Conservation (phyloP, 2,888 invertebrate genomes). For the Ctena decussata region DNA sequence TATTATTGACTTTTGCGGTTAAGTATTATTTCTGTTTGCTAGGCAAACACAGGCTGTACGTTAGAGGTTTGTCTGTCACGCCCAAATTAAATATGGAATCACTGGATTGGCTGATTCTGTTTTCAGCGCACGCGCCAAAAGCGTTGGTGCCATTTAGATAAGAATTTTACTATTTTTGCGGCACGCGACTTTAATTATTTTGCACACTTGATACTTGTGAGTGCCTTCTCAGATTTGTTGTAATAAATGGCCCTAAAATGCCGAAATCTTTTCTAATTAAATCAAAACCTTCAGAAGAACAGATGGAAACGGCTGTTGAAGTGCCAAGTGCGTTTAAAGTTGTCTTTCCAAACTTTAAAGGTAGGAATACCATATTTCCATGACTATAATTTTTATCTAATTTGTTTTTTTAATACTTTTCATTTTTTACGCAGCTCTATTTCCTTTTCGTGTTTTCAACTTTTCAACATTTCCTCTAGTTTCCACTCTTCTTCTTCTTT, state of each 20-base stretch:
- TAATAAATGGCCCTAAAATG: conserved; percentile 44
- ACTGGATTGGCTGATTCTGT: not conserved
- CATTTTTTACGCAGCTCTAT: too few relatives aligned
- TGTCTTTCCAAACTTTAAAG: conserved; percentile 36
- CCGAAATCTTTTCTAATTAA: conserved; percentile 65
- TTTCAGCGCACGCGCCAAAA: conserved; percentile 12
- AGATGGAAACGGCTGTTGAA: conserved; percentile 28
- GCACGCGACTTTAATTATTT: conserved; percentile 41
- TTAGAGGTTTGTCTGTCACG: not conserved
- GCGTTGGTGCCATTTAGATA: not conserved
- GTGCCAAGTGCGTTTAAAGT: conserved; percentile 62
- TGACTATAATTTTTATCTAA: too few relatives aligned
- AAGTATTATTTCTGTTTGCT: not conserved
- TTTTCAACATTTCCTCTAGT: too few relatives aligned
- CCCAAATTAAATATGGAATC: not conserved
- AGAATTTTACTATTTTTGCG: conserved; percentile 5
- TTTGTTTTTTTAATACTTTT: too few relatives aligned
- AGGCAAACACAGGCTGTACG: not conserved
- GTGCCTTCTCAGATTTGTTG: too few relatives aligned
- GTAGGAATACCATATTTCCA: too few relatives aligned
- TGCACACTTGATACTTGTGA: not conserved
- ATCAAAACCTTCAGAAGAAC: not conserved
- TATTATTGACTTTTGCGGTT: not conserved
- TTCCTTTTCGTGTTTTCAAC: too few relatives aligned
- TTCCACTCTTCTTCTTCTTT: too few relatives aligned